Evolutionary conservation across 2,888 invertebrate genomes (phyloP), one percentile per base, ranked within the genome.

Genomic region (Archaeoteleia sp.): DNA sequence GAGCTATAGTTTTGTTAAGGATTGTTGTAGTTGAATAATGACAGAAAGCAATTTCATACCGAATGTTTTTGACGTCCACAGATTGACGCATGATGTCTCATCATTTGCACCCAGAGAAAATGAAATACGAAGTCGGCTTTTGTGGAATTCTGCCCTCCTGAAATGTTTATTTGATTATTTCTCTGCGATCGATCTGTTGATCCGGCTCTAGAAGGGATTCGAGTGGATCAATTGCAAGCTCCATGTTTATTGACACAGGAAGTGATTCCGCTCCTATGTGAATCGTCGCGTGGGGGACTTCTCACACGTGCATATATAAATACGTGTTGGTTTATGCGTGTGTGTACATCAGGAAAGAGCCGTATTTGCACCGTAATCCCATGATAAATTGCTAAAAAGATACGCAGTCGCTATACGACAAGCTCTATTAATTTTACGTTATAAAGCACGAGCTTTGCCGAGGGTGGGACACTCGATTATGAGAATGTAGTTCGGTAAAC

Each of bases 371-470:
- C 68, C 80, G 81, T 84, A 83, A 84, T 84, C 84, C 82, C 81
- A 78, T 84, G 84, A 84, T 84, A 82, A 84, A 84, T 84, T 81
- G 75, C 78, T 73, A 73, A 80, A 80, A 78, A 76, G 74, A 78
- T 74, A 71, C 67, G 67, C 65, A 70, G 73, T 66, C 72, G 57
- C 71, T 63, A 61, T 71, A 72, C 78, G 80, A 82, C 81, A 79
- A 80, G 81, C 81, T 84, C 83, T 83, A 85, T 84, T 85, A 85
- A 84, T 84, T 83, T 84, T 83, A 73, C 79, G 80, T 84, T 84
- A 83, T 79, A 82, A 83, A 83, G 74, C 77, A 73, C 67, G 42
- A 29, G 27, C 69, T n/a, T 67, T 66, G 65, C 46, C 39, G 40
- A 48, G 55, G 45, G 42, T 61, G 49, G 51, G 29, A 49, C 46